Evolutionary conservation across 2,888 invertebrate species (phyloP).

Genomic region (Drosophila pseudotakahashii): DNA sequence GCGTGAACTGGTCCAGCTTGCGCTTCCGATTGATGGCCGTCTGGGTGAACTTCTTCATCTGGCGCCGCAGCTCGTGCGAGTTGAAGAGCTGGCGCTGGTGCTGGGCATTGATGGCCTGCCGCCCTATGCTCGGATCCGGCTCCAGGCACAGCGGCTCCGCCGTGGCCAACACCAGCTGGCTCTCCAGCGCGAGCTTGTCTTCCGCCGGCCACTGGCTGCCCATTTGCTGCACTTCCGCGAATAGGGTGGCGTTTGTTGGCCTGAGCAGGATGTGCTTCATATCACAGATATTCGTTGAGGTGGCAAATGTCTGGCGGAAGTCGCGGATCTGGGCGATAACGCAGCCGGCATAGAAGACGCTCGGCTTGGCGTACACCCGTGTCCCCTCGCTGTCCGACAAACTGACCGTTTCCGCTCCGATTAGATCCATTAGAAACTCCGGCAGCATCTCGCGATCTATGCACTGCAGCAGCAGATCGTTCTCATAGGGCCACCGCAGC

Average conservation of each 20-base stretch:
- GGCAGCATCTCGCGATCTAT: slow-evolving; percentile 96
- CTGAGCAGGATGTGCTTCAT: slow-evolving; percentile 94
- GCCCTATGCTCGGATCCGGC: slow-evolving; percentile 92
- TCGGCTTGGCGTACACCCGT: slow-evolving; percentile 85
- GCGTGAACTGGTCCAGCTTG: slow-evolving; percentile 93
- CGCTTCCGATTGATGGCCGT: slow-evolving; percentile 93
- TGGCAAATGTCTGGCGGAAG: slow-evolving; percentile 92
- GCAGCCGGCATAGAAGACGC: slow-evolving; percentile 95
- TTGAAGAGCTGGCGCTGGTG: slow-evolving; percentile 90
- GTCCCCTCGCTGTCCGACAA: slow-evolving; percentile 75
- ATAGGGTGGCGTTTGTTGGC: slow-evolving; percentile 92
- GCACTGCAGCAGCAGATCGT: slow-evolving; percentile 93
- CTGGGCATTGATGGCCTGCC: slow-evolving; percentile 90
- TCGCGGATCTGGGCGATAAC: slow-evolving; percentile 96
- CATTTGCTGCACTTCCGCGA: slow-evolving; percentile 85
- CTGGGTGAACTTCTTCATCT: slow-evolving; percentile 92
- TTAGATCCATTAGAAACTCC: slow-evolving; percentile 92
- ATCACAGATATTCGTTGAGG: slow-evolving; percentile 90
- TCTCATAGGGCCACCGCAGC: slow-evolving; percentile 94
- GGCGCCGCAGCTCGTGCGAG: slow-evolving; percentile 89
- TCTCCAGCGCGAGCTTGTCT: slow-evolving; percentile 86
- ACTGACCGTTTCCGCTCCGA: slow-evolving; percentile 89
- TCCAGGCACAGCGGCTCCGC: slow-evolving; percentile 95
- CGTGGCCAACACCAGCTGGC: slow-evolving; percentile 93
- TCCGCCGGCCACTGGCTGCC: slow-evolving; percentile 81